A percentile compares a stretch with the other conserved stretches of the same genome.
phyloP scores from a whole-genome alignment of 2,888 invertebrate genomes.

The Trilocha varians region DNA sequence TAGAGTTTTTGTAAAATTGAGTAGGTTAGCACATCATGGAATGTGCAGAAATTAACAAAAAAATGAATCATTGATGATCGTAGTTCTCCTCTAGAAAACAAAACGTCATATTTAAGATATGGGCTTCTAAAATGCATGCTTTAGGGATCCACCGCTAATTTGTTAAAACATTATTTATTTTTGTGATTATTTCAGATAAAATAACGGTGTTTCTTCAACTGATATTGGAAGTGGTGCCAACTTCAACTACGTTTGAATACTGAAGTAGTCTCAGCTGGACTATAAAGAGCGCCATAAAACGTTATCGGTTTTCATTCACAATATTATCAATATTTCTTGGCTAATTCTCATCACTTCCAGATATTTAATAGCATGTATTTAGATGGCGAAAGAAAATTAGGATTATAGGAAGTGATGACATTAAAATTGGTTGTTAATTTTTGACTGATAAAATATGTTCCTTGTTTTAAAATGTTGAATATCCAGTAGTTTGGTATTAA shows the following conservation, averaged over 20 bases:
- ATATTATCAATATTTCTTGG: neutral
- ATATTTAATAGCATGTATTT: neutral
- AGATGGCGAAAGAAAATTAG: conserved; percentile 3
- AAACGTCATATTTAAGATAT: too few species aligned
- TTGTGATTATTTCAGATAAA: conserved; percentile 77
- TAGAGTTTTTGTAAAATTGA: too few species aligned
- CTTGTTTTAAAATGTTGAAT: conserved; percentile 7
- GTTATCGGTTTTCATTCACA: neutral
- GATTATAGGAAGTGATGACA: conserved; percentile 11
- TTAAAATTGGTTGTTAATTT: conserved; percentile 18
- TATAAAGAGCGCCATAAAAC: conserved; percentile 39
- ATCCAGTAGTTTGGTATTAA: neutral
- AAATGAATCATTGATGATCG: too few species aligned
- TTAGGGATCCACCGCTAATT: too few species aligned
- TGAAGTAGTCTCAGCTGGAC: conserved; percentile 56
- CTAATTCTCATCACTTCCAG: conserved; percentile 1
- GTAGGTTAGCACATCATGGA: too few species aligned
- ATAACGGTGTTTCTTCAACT: conserved; percentile 92
- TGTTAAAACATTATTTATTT: too few species aligned
- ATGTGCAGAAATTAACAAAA: too few species aligned
- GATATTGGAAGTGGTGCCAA: conserved; percentile 92
- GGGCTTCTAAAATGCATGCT: too few species aligned
- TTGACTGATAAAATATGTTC: conserved; percentile 34
- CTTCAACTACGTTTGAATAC: conserved; percentile 81
- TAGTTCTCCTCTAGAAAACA: too few species aligned